Evolutionary conservation across 2,888 invertebrate genomes (phyloP).

Genomic region (Drosophila nr. fundita): DNA sequence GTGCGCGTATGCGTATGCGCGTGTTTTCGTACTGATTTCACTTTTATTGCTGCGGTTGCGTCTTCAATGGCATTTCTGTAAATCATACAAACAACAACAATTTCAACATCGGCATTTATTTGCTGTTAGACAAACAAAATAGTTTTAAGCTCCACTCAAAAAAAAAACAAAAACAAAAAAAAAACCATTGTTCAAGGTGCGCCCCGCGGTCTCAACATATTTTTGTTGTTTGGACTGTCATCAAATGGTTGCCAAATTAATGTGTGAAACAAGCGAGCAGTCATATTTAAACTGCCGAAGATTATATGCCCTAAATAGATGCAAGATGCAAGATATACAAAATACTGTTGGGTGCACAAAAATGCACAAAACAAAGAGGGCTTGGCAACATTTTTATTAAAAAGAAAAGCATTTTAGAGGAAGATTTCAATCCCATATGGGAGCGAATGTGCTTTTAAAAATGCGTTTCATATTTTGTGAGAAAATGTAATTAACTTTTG

Average conservation of each 20-base stretch:
- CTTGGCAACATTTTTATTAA: not conserved
- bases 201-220: slow-evolving; percentile 36
- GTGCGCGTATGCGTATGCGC: slow-evolving; percentile 13
- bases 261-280: slow-evolving; percentile 37
- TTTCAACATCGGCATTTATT: slow-evolving; percentile 40
- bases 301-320: not conserved
- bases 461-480: not conserved
- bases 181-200: slow-evolving; percentile 53
- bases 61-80: slow-evolving; percentile 77
- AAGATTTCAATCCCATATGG: not conserved
- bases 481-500: not conserved
- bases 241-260: slow-evolving; percentile 49
- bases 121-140: slow-evolving; percentile 53
- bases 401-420: not conserved
- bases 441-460: not conserved
- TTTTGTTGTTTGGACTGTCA: slow-evolving; percentile 46
- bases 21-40: slow-evolving; percentile 68
- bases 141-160: slow-evolving; percentile 29
- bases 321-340: not conserved
- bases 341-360: not conserved
- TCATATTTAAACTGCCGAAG: not conserved
- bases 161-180: slow-evolving; percentile 2
- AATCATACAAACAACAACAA: slow-evolving; percentile 47
- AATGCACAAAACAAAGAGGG: not conserved
- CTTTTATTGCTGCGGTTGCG: slow-evolving; percentile 70